Evolutionary conservation across 2,797 vertebrate genomes (phyloP).

Genomic region (Paratrypauchen microcephalus): DNA sequence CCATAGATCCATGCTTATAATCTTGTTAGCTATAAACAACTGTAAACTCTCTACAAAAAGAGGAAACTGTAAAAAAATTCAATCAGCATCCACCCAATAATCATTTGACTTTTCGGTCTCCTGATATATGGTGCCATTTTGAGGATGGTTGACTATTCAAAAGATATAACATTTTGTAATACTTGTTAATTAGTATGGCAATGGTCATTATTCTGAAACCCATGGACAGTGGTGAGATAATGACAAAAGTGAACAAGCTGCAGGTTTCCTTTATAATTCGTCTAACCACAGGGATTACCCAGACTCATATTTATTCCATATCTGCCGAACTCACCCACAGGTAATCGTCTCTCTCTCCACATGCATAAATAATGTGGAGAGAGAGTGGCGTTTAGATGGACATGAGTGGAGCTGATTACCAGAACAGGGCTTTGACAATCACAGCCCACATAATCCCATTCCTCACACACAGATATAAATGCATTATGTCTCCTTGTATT

Average conservation of each 20-base stretch:
- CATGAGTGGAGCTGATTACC: constrained; percentile 64
- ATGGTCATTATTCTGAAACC: too few species aligned
- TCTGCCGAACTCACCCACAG: constrained; percentile 64
- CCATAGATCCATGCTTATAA: too few species aligned
- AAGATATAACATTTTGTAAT: too few species aligned
- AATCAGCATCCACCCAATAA: too few species aligned
- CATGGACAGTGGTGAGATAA: neutral
- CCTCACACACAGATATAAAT: constrained; percentile 64
- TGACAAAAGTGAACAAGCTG: constrained; percentile 1
- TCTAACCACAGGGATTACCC: constrained; percentile 60
- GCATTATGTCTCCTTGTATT: constrained; percentile 67
- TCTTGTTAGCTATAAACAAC: too few species aligned
- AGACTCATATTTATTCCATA: constrained; percentile 62
- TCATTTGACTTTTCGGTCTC: too few species aligned
- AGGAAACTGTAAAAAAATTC: too few species aligned
- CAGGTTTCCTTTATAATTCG: neutral
- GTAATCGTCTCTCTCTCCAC: constrained; percentile 55
- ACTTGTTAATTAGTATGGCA: too few species aligned
- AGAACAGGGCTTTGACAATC: constrained; percentile 66
- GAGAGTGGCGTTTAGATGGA: constrained; percentile 62
- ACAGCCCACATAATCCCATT: constrained; percentile 63
- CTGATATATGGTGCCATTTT: too few species aligned
- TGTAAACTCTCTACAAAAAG: too few species aligned
- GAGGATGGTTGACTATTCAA: too few species aligned
- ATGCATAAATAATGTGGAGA: constrained; percentile 55